Conservation (phyloP, 2,113 vertebrate species). For the Lophura nycthemera region DNA sequence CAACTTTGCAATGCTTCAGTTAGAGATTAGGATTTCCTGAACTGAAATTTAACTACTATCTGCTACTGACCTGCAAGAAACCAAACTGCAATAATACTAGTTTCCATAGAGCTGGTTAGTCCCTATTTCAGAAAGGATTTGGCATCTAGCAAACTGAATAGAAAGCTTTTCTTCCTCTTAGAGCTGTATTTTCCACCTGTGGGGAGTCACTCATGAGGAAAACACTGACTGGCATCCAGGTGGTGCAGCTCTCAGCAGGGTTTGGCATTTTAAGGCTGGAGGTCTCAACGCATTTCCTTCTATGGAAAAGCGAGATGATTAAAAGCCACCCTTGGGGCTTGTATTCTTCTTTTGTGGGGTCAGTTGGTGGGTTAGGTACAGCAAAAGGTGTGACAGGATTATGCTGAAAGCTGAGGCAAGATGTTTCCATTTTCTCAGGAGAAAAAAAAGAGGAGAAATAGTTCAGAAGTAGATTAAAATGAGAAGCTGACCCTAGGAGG, state of each 20-base stretch:
- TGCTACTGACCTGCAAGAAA: background rate
- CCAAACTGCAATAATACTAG: background rate
- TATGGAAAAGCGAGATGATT: background rate
- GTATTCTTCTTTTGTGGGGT: background rate
- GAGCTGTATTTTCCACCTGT: background rate
- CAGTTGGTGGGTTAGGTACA: background rate
- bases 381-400: background rate
- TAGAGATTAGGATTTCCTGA: background rate
- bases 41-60: background rate
- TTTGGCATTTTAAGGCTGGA: background rate
- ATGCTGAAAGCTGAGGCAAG: background rate
- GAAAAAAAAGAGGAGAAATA: background rate
- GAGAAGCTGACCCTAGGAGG: background rate
- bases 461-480: slow-evolving; percentile 3
- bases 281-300: background rate
- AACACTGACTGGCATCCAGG: background rate
- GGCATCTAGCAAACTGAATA: background rate
- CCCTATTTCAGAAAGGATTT: background rate
- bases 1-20: background rate
- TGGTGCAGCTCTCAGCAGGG: background rate
- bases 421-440: background rate
- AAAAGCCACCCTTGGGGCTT: background rate
- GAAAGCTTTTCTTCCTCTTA: background rate
- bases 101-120: background rate
- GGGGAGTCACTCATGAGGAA: background rate